Conservation (phyloP, 2,797 vertebrate genomes). For the Acanthornis magna region DNA sequence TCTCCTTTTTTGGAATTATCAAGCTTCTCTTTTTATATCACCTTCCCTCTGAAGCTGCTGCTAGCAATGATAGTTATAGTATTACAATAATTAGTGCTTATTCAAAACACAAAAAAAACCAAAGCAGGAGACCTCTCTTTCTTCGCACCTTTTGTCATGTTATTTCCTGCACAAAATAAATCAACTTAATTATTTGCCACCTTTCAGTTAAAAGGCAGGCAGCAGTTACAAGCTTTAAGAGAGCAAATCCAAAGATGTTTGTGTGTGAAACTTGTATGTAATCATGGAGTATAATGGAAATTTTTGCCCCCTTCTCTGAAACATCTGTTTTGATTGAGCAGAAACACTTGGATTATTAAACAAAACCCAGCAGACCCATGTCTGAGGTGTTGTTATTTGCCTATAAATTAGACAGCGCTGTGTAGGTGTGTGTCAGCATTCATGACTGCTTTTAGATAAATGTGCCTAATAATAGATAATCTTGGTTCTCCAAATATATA, state of each 20-base stretch:
- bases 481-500: background rate
- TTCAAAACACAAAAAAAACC: background rate
- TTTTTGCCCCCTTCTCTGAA: background rate
- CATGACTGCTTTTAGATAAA: background rate
- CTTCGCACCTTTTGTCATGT: background rate
- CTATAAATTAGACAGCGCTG: background rate
- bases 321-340: background rate
- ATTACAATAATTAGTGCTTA: background rate
- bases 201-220: background rate
- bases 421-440: background rate
- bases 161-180: background rate
- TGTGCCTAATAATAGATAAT: background rate
- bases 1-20: background rate
- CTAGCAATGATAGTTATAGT: background rate
- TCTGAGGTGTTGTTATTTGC: background rate
- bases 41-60: background rate
- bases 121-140: background rate
- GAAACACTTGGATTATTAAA: background rate
- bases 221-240: background rate
- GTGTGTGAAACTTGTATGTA: background rate
- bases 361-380: background rate
- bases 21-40: background rate
- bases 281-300: background rate
- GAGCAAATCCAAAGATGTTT: background rate
- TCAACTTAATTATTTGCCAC: background rate